Base-by-base conservation (phyloP, 2,888 invertebrate species). In the Sericinus montela region DNA sequence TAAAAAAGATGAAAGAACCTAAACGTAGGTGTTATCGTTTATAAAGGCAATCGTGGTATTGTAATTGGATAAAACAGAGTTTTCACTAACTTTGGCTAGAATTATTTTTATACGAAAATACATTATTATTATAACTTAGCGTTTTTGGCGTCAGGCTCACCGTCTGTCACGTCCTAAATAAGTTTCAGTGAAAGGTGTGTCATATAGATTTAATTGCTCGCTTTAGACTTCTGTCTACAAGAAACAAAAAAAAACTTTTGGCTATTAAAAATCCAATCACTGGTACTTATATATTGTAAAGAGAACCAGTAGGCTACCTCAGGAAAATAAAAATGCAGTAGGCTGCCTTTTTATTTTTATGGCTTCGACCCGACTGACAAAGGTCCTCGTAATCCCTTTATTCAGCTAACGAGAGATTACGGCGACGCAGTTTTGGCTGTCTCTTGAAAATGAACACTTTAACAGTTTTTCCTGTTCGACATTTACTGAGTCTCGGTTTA, bases 301-400 rank as follows among this genome's bases (percentile, higher is more conserved):
- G 40, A 43, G 54, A 51, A 48, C 53, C 60, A 59, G 57, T 59
- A 67, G 60, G 65, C 67, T 68, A 68, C 70, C 72, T n/a, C n/a
- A n/a, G n/a, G n/a, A n/a, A n/a, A n/a, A n/a, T n/a, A n/a, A 68
- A 74, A 75, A 76, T 75, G 79, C 78, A n/a, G n/a, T n/a, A n/a
- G n/a, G n/a, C 77, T 74, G 69, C 70, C 69, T 68, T 73, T 19
- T 72, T 60, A 58, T 58, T 46, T 52, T 59, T 58, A 40, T 59
- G 45, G 58, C 71, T 67, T 65, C 59, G 57, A 51, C 57, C 66
- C 67, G 72, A 71, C 75, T 75, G 79, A 70, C 74, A 77, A 76
- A 78, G 75, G 70, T 74, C 71, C 69, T 60, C 67, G 71, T 81
- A 80, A 81, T 82, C 80, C 79, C 73, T 79, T 80, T 74, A 75